Percentiles rank a stretch among this genome's conserved stretches.
phyloP scores from a whole-genome alignment of 2,797 vertebrate genomes.

The Vireo griseus region DNA sequence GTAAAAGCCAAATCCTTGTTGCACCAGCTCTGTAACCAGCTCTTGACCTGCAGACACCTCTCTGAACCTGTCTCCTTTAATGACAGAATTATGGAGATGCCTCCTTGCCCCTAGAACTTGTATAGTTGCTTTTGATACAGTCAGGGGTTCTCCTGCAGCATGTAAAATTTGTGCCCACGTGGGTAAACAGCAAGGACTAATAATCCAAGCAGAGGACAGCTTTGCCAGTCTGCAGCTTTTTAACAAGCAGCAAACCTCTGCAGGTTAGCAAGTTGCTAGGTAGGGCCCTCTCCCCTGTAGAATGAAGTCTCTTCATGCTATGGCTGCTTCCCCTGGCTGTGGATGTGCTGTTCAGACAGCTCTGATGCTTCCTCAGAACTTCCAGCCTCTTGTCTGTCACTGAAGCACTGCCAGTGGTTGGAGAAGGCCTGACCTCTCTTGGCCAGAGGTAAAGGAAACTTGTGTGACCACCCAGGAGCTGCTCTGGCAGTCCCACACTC shows the following conservation, averaged over 20 bases:
- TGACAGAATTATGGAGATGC: neutral
- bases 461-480: neutral
- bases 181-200: neutral
- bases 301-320: fast-evolving
- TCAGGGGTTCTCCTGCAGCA: neutral
- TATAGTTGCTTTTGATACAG: neutral
- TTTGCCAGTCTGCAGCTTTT: neutral
- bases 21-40: neutral
- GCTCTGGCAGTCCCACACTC: neutral
- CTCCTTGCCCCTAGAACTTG: neutral
- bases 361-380: neutral
- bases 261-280: neutral
- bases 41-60: neutral
- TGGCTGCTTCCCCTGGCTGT: neutral
- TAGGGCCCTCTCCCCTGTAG: neutral
- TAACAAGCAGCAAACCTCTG: neutral
- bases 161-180: fast-evolving
- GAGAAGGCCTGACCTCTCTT: neutral
- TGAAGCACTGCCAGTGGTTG: neutral
- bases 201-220: neutral
- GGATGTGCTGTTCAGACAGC: neutral
- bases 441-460: neutral
- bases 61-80: neutral
- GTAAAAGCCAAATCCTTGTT: neutral
- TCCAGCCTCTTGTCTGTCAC: neutral